Base-by-base conservation (phyloP, 2,888 invertebrate species). In the Sinotaia quadrata region DNA sequence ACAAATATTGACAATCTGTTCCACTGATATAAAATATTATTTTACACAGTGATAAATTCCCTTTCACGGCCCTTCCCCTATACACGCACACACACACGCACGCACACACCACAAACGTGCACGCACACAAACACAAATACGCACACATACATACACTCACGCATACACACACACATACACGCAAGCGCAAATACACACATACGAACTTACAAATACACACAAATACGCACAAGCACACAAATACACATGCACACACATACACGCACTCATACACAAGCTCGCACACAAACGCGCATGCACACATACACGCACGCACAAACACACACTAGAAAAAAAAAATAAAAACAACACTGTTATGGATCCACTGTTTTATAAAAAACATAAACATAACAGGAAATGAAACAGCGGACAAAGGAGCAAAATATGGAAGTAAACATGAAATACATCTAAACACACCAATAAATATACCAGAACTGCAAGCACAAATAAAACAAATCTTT, bases 131-230 rank as follows among this genome's bases (percentile, higher is more conserved):
- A 37, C 36, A 59, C 36, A 36, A 7, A 36, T 41, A 59, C 24
- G 41, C 59, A 59, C 24, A 59, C 59, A 59, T 15, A 59, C 59
- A 59, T 15, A 36, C 59, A 59, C 24, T 37, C 59, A 59, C 24
- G 41, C 41, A 59, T 1, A 37, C 59, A 37, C 4, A 37, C 2
- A 3, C 21, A 59, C 37, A 36, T 2, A 36, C 33, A 33, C 33
- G 34, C 33, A 41, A 27, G 29, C 29, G 24, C 29, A 33, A 49
- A 34, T 24, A 62, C 51, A 61, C 47, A 61, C 54, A 54, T 29
- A 54, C 63, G 54, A 1, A 49, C 54, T 10, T 24, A 37, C 37
- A 54, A 4, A 4, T 7, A 52, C 31, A 63, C 27, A 54, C 21
- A 24, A 27, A 63, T 24, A 34, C 33, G 34, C 33, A 31, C 56